These are phyloP conservation scores for Ascaphus truei DNA, from an alignment of 2,113 vertebrate genomes.

Conservation along the genomic window DNA sequence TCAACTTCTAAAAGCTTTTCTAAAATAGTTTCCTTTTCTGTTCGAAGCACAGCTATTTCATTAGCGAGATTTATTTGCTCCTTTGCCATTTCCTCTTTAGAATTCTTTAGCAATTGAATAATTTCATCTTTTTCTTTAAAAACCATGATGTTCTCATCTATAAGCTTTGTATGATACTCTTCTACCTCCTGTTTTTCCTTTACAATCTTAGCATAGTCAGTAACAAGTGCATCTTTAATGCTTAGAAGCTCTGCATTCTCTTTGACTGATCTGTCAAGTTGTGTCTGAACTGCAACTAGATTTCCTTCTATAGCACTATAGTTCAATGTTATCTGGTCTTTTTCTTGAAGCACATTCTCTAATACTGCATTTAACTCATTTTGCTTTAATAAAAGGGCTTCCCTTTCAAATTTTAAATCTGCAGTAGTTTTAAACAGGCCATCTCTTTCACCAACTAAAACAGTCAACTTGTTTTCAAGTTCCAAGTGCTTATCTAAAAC, in stretches of 20 bases:
- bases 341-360: slow-evolving; percentile 52
- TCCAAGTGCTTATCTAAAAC: slow-evolving; percentile 52
- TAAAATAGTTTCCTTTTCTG: slow-evolving; percentile 62
- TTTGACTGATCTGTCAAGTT: slow-evolving; percentile 48
- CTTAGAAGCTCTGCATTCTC: slow-evolving; percentile 65
- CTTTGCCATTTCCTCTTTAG: slow-evolving; percentile 58
- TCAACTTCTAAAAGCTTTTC: slow-evolving; percentile 63
- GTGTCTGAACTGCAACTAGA: slow-evolving; percentile 49
- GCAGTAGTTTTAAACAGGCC: slow-evolving; percentile 52
- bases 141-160: slow-evolving; percentile 63
- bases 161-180: slow-evolving; percentile 55
- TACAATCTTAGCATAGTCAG: slow-evolving; percentile 72
- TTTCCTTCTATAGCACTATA: slow-evolving; percentile 56
- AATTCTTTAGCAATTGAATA: slow-evolving; percentile 67
- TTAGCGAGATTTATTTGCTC: slow-evolving; percentile 60
- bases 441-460: slow-evolving; percentile 65
- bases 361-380: slow-evolving; percentile 56
- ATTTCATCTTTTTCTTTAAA: slow-evolving; percentile 65
- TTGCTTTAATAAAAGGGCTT: slow-evolving; percentile 57
- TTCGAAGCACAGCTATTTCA: slow-evolving; percentile 60
- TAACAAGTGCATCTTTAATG: slow-evolving; percentile 61
- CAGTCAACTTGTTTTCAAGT: slow-evolving; percentile 55
- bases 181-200: slow-evolving; percentile 58
- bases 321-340: slow-evolving; percentile 47
- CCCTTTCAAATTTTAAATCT: slow-evolving; percentile 61